phyloP scores from a whole-genome alignment of 2,888 invertebrate genomes.

The Drosophila pseudotalamancana region DNA sequence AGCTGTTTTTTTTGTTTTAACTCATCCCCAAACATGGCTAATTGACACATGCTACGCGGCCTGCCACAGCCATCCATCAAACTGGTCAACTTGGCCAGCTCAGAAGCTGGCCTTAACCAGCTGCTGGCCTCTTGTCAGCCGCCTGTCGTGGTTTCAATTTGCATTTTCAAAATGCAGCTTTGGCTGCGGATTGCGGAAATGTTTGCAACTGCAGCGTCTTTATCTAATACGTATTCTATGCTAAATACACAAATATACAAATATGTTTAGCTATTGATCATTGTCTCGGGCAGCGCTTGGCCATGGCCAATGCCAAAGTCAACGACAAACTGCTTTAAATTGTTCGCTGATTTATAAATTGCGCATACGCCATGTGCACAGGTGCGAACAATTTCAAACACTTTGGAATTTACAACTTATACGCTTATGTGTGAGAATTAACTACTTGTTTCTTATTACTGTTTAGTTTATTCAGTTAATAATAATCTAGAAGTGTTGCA shows the following conservation, averaged over 20 bases:
- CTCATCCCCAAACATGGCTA: conserved; percentile 40
- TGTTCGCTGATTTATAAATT: conserved; percentile 47
- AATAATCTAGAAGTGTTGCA: conserved; percentile 5
- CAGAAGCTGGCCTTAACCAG: conserved; percentile 3
- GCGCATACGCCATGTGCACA: conserved; percentile 43
- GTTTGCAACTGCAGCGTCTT: conserved; percentile 27
- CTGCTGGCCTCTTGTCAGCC: conserved; percentile 41
- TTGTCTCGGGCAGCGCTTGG: conserved; percentile 18
- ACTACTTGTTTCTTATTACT: background rate
- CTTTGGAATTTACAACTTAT: background rate
- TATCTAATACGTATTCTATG: conserved; percentile 12
- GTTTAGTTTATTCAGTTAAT: no score
- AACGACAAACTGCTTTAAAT: conserved; percentile 48
- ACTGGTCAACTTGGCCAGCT: conserved; percentile 12
- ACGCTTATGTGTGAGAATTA: background rate
- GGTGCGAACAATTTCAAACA: conserved; percentile 30
- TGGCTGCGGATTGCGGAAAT: conserved; percentile 64
- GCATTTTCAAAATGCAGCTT: conserved; percentile 38
- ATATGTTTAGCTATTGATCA: conserved; percentile 38
- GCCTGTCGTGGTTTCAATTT: conserved; percentile 41
- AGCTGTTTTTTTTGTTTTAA: conserved; percentile 2
- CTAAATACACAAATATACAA: conserved; percentile 10
- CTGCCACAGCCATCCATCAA: conserved; percentile 30
- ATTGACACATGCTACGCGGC: conserved; percentile 41
- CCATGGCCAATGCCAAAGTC: conserved; percentile 31